Conservation (phyloP, 2,113 vertebrate genomes). For the Desmodus rotundus region DNA sequence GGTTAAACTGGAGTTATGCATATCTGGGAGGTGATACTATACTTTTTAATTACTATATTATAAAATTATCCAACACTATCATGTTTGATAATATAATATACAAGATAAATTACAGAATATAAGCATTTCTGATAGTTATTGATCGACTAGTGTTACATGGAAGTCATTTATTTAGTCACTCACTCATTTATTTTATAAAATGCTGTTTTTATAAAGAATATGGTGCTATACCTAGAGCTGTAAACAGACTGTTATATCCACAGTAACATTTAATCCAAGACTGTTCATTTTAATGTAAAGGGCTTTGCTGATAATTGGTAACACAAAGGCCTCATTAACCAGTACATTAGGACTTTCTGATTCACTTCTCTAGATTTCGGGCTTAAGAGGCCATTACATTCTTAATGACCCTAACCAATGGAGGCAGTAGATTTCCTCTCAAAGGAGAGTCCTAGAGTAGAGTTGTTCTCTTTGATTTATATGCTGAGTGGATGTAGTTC, state of each 20-base stretch:
- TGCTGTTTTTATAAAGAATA: background rate
- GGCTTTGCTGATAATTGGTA: conserved; percentile 62
- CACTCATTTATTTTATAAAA: background rate
- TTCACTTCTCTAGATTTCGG: conserved; percentile 71
- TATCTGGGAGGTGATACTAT: background rate
- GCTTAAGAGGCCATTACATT: conserved; percentile 78
- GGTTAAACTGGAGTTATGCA: background rate
- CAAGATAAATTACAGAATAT: background rate
- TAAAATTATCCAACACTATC: background rate
- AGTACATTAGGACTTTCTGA: conserved; percentile 76
- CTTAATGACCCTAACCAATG: conserved; percentile 77
- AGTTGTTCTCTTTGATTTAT: conserved; percentile 73
- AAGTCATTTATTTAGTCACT: background rate
- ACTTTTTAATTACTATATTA: background rate
- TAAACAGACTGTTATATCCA: background rate
- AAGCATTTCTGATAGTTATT: background rate
- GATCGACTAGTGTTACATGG: background rate
- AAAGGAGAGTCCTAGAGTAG: conserved; percentile 67
- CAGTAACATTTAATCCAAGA: conserved; percentile 49
- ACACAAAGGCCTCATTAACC: conserved; percentile 75
- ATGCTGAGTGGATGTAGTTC: conserved; percentile 48
- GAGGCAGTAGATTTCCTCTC: conserved; percentile 71
- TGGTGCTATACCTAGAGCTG: background rate
- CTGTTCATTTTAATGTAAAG: conserved; percentile 62
- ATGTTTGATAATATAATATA: background rate